A percentile compares a stretch with the other conserved stretches of the same genome.
These are phyloP conservation scores for Erannis defoliaria DNA, from an alignment of 2,888 invertebrate genomes.

Conservation along the genomic window DNA sequence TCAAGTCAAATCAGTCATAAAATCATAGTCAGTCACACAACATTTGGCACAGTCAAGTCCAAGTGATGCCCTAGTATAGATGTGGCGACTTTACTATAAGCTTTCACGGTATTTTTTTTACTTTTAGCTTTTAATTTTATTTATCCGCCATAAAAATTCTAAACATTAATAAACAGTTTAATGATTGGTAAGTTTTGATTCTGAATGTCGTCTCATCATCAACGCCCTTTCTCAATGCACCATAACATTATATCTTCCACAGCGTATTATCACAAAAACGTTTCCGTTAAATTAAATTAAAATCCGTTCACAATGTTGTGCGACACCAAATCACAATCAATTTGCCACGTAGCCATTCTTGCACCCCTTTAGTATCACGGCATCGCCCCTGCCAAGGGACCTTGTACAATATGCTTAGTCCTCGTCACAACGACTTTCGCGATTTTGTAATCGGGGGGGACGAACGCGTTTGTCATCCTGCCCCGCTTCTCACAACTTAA, in stretches of 20 bases:
- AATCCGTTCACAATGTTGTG: slow-evolving; percentile 69
- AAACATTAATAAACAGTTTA: neutral
- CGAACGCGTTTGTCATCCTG: slow-evolving; percentile 78
- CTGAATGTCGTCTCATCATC: slow-evolving; percentile 11
- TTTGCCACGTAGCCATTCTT: slow-evolving; percentile 74
- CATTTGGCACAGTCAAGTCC: too few species aligned
- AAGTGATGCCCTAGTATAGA: too few species aligned
- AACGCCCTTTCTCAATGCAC: slow-evolving; percentile 14
- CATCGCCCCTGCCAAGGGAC: slow-evolving; percentile 55
- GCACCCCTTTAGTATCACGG: slow-evolving; percentile 71
- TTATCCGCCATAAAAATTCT: neutral
- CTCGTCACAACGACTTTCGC: slow-evolving; percentile 75
- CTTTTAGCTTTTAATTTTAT: too few species aligned
- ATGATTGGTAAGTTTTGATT: neutral
- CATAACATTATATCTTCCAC: slow-evolving; percentile 32
- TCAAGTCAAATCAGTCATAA: too few species aligned
- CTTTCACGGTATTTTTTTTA: too few species aligned
- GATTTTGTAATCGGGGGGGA: slow-evolving; percentile 81
- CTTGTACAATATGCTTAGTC: slow-evolving; percentile 81
- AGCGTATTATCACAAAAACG: slow-evolving; percentile 47
- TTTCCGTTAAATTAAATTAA: slow-evolving; percentile 66
- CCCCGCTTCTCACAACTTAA: slow-evolving; percentile 53
- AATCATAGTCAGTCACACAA: too few species aligned
- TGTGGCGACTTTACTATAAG: too few species aligned
- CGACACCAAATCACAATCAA: slow-evolving; percentile 77